Conservation (phyloP, 2,113 vertebrate species). For the Ornithorhynchus anatinus region DNA sequence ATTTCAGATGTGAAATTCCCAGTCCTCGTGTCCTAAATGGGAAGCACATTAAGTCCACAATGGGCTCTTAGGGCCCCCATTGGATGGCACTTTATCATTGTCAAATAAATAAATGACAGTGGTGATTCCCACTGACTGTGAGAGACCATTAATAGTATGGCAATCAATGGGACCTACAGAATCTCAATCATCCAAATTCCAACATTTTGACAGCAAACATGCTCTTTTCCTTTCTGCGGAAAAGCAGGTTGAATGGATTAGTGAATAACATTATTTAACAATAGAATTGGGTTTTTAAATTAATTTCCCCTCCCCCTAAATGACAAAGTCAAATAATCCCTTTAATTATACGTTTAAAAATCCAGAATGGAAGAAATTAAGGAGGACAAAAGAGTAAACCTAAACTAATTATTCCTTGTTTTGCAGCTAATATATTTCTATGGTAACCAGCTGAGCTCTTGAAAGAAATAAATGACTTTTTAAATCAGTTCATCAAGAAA, state of each 20-base stretch:
- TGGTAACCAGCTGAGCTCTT: slow-evolving; percentile 47
- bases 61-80: not conserved
- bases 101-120: not conserved
- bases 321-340: slow-evolving; percentile 63
- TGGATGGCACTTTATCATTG: not conserved
- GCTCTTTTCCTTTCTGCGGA: slow-evolving; percentile 58
- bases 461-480: slow-evolving; percentile 28
- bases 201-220: slow-evolving; percentile 27
- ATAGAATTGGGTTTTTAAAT: slow-evolving; percentile 70
- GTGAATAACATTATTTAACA: slow-evolving; percentile 64
- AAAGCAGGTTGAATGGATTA: slow-evolving; percentile 70
- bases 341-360: slow-evolving; percentile 71
- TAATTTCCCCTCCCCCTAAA: slow-evolving; percentile 43
- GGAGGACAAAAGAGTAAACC: slow-evolving; percentile 61
- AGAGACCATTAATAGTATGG: not conserved
- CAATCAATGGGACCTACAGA: not conserved
- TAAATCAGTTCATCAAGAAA: slow-evolving; percentile 43
- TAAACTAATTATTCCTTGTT: slow-evolving; percentile 66
- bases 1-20: not conserved
- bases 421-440: slow-evolving; percentile 53
- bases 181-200: slow-evolving; percentile 14
- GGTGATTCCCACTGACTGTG: not conserved
- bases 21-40: not conserved
- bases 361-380: slow-evolving; percentile 71
- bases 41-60: not conserved